Conservation (phyloP, 2,113 vertebrate species). For the Zosterops japonicus region DNA sequence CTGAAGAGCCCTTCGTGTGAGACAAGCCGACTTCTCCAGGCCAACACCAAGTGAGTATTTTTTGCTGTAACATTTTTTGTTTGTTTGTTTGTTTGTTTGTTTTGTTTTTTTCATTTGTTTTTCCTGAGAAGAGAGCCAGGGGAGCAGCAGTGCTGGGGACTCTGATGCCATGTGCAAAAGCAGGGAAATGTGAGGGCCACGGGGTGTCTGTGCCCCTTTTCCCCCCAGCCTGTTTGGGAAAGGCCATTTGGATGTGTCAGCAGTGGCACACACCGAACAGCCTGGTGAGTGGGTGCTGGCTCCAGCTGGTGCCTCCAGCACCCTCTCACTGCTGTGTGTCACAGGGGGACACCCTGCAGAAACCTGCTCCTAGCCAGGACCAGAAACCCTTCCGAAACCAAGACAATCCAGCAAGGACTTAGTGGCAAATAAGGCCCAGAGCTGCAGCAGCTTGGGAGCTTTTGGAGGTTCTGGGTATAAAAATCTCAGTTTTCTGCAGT, state of each 20-base stretch:
- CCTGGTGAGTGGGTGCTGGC: not conserved
- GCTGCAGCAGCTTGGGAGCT: not conserved
- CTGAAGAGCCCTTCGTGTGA: fast-evolving
- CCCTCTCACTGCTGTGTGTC: not conserved
- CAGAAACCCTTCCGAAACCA: not conserved
- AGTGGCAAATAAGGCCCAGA: not conserved
- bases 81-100: not conserved
- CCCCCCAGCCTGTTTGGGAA: not conserved
- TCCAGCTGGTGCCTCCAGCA: not conserved
- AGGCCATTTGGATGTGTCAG: not conserved
- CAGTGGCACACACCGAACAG: fast-evolving
- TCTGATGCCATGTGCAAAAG: fast-evolving
- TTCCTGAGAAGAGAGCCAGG: not conserved
- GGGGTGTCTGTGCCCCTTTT: fast-evolving
- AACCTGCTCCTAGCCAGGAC: fast-evolving
- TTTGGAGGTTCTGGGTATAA: fast-evolving
- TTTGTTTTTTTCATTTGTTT: not conserved
- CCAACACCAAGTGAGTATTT: not conserved
- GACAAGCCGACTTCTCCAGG: not conserved
- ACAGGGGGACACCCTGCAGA: not conserved
- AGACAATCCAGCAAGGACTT: not conserved
- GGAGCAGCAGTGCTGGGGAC: not conserved
- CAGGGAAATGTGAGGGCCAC: not conserved
- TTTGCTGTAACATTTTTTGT: not conserved
- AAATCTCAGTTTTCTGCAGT: not conserved